Evolutionary conservation across 35 echinoderm and acorn worm genomes (phyloP).

Genomic region (Ophiothrix spiculata): DNA sequence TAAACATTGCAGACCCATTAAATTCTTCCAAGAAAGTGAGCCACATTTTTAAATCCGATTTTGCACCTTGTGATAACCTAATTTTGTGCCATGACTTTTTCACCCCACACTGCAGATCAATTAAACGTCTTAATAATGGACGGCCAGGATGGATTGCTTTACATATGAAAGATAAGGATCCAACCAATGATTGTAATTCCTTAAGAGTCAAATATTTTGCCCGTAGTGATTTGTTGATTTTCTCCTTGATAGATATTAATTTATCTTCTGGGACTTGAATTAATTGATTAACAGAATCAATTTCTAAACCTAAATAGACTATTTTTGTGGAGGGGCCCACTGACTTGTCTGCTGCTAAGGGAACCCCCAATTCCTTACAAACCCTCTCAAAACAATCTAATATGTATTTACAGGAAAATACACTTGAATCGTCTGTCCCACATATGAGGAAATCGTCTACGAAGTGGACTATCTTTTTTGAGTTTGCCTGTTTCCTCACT

Average conservation of each 20-base stretch:
- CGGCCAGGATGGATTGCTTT: conserved; percentile 38
- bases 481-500: neutral
- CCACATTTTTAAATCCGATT: conserved; percentile 24
- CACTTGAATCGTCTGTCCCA: neutral
- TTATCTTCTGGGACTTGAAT: conserved; percentile 35
- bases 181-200: conserved; percentile 45
- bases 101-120: conserved; percentile 34
- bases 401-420: neutral
- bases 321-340: conserved; percentile 17
- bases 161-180: conserved; percentile 46
- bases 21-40: neutral
- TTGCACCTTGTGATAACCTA: neutral
- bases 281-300: conserved; percentile 3
- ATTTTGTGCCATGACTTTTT: conserved; percentile 13
- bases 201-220: conserved; percentile 15
- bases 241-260: neutral
- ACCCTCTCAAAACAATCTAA: conserved; percentile 1
- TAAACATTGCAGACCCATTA: conserved; percentile 18
- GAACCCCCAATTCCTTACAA: conserved; percentile 45
- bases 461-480: neutral
- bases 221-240: neutral
- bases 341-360: conserved; percentile 26
- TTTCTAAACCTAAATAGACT: conserved; percentile 26
- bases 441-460: conserved; percentile 41
- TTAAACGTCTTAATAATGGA: conserved; percentile 27